These are phyloP conservation scores for Muscicapa striata DNA, from an alignment of 2,797 vertebrate genomes.

Conservation along the genomic window DNA sequence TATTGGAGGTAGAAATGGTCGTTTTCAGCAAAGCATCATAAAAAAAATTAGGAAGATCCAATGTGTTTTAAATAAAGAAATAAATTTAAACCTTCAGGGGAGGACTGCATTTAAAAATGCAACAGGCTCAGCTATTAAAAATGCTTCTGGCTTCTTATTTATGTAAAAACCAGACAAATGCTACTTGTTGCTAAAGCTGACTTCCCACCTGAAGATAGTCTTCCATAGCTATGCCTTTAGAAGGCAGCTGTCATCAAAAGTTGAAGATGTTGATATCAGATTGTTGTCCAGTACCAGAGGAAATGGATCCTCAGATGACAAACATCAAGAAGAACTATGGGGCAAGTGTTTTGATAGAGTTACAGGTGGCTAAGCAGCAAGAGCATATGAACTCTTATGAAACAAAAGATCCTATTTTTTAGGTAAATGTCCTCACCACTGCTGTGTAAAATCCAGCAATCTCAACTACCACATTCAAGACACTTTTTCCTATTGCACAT, in stretches of 20 bases:
- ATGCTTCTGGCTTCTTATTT: not conserved
- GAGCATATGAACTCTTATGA: not conserved
- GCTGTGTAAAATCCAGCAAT: not conserved
- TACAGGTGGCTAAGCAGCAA: not conserved
- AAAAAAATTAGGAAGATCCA: not conserved
- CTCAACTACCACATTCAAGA: not conserved
- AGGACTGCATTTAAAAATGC: constrained; percentile 18
- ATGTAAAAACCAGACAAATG: not conserved
- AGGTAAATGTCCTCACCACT: not conserved
- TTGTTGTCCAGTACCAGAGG: not conserved
- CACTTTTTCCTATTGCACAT: not conserved
- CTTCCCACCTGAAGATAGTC: not conserved
- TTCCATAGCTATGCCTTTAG: not conserved
- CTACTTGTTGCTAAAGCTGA: not conserved
- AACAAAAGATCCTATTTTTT: not conserved
- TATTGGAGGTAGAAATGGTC: not conserved
- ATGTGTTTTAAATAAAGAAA: not conserved
- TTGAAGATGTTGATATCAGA: not conserved
- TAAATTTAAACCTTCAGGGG: not conserved
- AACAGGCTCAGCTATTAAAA: constrained; percentile 31
- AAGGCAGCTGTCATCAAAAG: not conserved
- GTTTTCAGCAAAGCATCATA: not conserved
- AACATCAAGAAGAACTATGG: not conserved
- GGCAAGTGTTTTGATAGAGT: not conserved
- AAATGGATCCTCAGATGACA: not conserved